A percentile compares a stretch with the other conserved stretches of the same genome.
These are phyloP conservation scores for Ochropacha duplaris DNA, from an alignment of 2,888 invertebrate species.

Conservation along the genomic window DNA sequence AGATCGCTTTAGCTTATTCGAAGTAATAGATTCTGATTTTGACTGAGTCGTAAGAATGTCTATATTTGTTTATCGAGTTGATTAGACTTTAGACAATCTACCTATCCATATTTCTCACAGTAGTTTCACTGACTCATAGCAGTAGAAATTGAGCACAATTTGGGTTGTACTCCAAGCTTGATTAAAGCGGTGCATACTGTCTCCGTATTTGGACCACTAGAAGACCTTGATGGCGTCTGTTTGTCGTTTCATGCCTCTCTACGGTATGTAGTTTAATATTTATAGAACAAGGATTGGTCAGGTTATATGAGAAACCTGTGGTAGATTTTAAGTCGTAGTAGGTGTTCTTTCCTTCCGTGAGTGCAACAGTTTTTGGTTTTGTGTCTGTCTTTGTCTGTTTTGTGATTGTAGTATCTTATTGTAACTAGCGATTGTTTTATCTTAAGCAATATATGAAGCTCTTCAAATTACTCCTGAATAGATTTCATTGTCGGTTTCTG, in stretches of 20 bases:
- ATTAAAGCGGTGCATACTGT: slow-evolving; percentile 16
- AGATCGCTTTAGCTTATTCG: background rate
- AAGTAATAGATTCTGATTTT: too few species aligned
- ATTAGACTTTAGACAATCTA: background rate
- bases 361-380: background rate
- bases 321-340: background rate
- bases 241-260: slow-evolving; percentile 20
- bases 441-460: background rate
- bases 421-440: background rate
- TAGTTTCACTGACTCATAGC: slow-evolving; percentile 13
- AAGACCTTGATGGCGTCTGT: slow-evolving; percentile 35
- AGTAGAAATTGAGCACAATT: slow-evolving; percentile 17
- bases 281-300: slow-evolving; percentile 20
- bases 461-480: background rate
- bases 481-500: background rate
- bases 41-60: too few species aligned
- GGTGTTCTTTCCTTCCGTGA: background rate
- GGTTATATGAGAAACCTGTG: background rate
- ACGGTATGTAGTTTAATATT: slow-evolving; percentile 25
- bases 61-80: background rate
- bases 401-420: background rate
- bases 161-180: slow-evolving; percentile 16
- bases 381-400: background rate
- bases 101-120: background rate
- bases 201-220: slow-evolving; percentile 38